Evolutionary conservation across 2,797 vertebrate genomes (phyloP).

Genomic region (Lophius americanus): DNA sequence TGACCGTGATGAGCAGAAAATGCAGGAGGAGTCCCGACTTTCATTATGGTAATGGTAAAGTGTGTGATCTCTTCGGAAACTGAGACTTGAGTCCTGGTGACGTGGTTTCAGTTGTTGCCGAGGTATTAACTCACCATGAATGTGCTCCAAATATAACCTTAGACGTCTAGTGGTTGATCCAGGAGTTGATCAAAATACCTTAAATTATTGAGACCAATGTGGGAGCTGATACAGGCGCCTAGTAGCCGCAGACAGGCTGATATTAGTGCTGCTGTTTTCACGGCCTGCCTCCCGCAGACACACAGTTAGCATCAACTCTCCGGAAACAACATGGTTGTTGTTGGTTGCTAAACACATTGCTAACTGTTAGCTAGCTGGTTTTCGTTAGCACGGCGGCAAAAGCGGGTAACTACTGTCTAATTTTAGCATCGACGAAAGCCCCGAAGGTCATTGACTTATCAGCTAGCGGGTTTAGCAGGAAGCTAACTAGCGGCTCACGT

Average conservation of each 20-base stretch:
- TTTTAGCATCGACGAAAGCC: slow-evolving; percentile 40
- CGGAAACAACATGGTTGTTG: slow-evolving; percentile 62
- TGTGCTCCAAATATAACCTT: too few relatives aligned
- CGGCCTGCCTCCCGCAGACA: slow-evolving; percentile 50
- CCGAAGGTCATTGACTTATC: slow-evolving; percentile 71
- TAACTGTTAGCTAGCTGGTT: slow-evolving; percentile 19
- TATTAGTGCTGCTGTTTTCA: slow-evolving; percentile 19
- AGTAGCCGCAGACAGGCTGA: neutral
- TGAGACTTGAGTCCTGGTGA: too few relatives aligned
- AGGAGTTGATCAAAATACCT: neutral
- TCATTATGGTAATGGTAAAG: neutral
- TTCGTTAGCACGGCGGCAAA: slow-evolving; percentile 27
- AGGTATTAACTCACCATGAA: too few relatives aligned
- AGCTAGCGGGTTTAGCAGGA: slow-evolving; percentile 36
- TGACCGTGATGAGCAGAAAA: neutral
- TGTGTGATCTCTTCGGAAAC: too few relatives aligned
- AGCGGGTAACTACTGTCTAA: slow-evolving; percentile 29
- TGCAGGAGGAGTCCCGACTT: neutral
- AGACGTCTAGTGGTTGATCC: too few relatives aligned
- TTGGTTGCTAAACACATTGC: slow-evolving; percentile 38
- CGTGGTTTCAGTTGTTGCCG: too few relatives aligned
- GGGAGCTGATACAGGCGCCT: too few relatives aligned
- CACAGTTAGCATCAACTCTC: slow-evolving; percentile 61
- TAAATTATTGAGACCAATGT: neutral
- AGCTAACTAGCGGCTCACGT: slow-evolving; percentile 70